Evolutionary conservation across 2,888 invertebrate species (phyloP), one percentile per base, ranked within the genome.

Genomic region (Leptodirus hochenwartii): DNA sequence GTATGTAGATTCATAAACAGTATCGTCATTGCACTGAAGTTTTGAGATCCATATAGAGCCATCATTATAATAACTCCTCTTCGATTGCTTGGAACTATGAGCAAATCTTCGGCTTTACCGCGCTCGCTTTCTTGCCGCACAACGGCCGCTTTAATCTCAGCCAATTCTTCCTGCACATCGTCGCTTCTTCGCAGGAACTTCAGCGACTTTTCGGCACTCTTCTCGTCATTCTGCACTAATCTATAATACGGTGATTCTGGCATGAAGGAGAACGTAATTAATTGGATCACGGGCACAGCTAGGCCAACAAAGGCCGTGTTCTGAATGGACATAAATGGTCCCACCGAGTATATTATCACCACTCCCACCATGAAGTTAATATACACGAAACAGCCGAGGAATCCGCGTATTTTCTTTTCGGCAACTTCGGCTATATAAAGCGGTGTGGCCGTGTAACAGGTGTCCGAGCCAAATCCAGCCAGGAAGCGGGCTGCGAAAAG

Each of bases 351-450:
- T 2, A 52, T 45, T 1, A 51, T 31, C 2, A 54, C 34, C 17
- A 53, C 45, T 4, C 56, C 56, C 9, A 51, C 37, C 8, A 54
- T 40, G 47, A 53, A 47, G 49, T 53, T 54, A 4, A 53, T 42
- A 34, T 53, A 53, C 30, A 54, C 53, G 16, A 52, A 45, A 12
- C 50, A 46, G 2, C 50, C 48, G 4, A 56, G 37, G 33, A 53
- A 50, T 8, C 56, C 56, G 20, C 54, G 37, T 17, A 56, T 52
- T 37, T 50, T 48, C 29, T 53, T 50, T 35, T 54, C 51, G 1
- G 54, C 53, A 27, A 54, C 49, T 40, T 56, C 54, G 2, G 51
- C 51, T 5, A 54, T 49, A 33, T 52, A 54, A n/a, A n/a, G n/a
- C n/a, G n/a, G n/a, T n/a, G n/a, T n/a, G n/a, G n/a, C n/a, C n/a